Conservation (phyloP, 35 echinoderm and acorn worm species). For the Ophioderma brevispina region DNA sequence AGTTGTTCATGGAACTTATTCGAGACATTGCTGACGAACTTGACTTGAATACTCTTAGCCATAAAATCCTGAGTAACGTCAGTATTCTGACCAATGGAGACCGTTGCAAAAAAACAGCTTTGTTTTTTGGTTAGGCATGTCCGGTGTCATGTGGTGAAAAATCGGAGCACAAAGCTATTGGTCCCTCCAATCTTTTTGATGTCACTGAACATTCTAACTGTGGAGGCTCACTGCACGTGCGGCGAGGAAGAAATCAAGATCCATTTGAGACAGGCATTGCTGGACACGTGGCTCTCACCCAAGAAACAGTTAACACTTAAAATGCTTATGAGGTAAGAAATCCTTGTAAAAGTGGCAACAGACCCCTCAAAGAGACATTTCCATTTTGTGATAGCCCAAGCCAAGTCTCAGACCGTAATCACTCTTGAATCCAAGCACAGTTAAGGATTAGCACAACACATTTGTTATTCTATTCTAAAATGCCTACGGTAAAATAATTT, state of each 20-base stretch:
- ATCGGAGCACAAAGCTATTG: conserved; percentile 63
- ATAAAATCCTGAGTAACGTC: conserved; percentile 99
- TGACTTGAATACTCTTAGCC: conserved; percentile 91
- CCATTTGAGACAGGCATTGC: conserved; percentile 95
- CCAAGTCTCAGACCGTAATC: no score
- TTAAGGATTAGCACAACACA: no score
- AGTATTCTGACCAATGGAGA: conserved; percentile 99
- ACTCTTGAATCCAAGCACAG: no score
- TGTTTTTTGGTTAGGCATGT: conserved; percentile 84
- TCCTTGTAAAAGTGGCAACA: no score
- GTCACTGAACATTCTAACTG: conserved; percentile 96
- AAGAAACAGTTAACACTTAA: conserved; percentile 98
- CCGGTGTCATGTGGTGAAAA: conserved; percentile 25
- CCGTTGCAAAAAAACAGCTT: conserved; percentile 94
- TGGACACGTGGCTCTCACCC: conserved; percentile 87
- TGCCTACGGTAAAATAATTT: no score
- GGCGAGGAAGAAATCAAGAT: conserved; percentile 83
- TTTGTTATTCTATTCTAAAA: no score
- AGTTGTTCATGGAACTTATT: conserved; percentile 99
- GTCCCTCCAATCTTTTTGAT: conserved; percentile 96
- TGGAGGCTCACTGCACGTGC: conserved; percentile 81
- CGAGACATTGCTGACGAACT: conserved; percentile 98
- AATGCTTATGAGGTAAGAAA: conserved; percentile 99
- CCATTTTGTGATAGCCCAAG: no score
- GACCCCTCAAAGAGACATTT: no score